Evolutionary conservation across 1,140 invertebrate genomes (phyloP).

Genomic region (Caenorhabditis brenneri): DNA sequence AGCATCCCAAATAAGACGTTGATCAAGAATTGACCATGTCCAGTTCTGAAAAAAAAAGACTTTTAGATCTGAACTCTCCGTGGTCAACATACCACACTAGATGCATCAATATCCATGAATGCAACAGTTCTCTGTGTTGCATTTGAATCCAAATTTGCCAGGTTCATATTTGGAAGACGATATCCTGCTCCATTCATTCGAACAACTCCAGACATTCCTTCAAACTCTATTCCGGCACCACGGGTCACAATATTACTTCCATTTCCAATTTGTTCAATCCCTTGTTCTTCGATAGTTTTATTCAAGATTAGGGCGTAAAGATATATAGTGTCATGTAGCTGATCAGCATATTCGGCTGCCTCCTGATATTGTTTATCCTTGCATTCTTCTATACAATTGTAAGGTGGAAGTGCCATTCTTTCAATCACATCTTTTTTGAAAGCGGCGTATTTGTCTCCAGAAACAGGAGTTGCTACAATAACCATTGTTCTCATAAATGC

Average conservation of each 20-base stretch:
- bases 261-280: conserved; percentile 13
- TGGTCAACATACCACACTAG: neutral
- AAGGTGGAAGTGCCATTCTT: conserved; percentile 40
- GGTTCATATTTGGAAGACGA: conserved; percentile 41
- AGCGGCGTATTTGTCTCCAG: conserved; percentile 17
- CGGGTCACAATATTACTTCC: conserved; percentile 6
- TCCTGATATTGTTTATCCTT: conserved; percentile 19
- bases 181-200: conserved; percentile 34
- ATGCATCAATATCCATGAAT: conserved; percentile 12
- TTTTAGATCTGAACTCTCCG: no score
- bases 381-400: conserved; percentile 44
- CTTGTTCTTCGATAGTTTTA: conserved; percentile 31
- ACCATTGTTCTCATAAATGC: conserved; percentile 45
- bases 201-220: conserved; percentile 49
- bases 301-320: conserved; percentile 38
- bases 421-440: conserved; percentile 50
- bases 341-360: conserved; percentile 48
- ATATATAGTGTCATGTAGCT: conserved; percentile 45
- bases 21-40: neutral
- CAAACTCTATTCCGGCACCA: conserved; percentile 4
- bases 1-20: conserved; percentile 13
- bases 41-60: neutral
- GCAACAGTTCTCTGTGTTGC: conserved; percentile 20
- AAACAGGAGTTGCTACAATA: conserved; percentile 28
- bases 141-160: conserved; percentile 28